phyloP scores from a whole-genome alignment of 2,888 invertebrate genomes.

The Eupeodes latifasciatus region DNA sequence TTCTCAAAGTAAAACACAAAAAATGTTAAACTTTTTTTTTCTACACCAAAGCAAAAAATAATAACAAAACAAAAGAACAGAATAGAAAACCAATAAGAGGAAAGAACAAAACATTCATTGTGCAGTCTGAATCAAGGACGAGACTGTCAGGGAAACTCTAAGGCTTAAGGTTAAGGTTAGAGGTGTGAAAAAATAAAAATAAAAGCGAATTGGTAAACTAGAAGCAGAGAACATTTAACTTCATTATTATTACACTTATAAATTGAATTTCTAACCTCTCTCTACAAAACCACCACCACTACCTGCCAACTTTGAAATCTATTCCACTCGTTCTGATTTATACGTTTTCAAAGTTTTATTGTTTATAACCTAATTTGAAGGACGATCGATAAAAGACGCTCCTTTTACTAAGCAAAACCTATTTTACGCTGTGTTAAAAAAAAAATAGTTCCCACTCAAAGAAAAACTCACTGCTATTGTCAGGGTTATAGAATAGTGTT shows the following conservation, averaged over 20 bases:
- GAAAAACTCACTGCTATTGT: constrained; percentile 34
- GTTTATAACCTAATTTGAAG: constrained; percentile 23
- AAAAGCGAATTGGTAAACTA: constrained; percentile 14
- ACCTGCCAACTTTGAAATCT: constrained; percentile 10
- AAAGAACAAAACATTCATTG: neutral
- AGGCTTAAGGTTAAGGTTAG: constrained; percentile 4
- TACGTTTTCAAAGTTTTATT: constrained; percentile 27
- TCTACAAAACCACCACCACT: neutral
- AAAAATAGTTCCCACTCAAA: constrained; percentile 25
- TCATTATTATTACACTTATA: constrained; percentile 8
- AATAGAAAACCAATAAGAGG: neutral
- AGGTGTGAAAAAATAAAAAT: neutral
- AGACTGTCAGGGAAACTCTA: neutral
- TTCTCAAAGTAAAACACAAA: no score
- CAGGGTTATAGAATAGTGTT: constrained; percentile 65
- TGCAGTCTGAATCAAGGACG: constrained; percentile 21
- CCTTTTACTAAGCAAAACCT: constrained; percentile 35
- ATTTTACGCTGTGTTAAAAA: constrained; percentile 51
- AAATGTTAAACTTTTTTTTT: no score
- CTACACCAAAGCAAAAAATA: no score
- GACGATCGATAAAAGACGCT: constrained; percentile 44
- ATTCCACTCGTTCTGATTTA: constrained; percentile 30
- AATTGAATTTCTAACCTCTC: constrained; percentile 3
- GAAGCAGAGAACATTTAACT: neutral
- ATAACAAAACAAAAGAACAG: neutral